These are phyloP conservation scores for Tiliacea aurago DNA, from an alignment of 2,888 invertebrate genomes.

Conservation along the genomic window DNA sequence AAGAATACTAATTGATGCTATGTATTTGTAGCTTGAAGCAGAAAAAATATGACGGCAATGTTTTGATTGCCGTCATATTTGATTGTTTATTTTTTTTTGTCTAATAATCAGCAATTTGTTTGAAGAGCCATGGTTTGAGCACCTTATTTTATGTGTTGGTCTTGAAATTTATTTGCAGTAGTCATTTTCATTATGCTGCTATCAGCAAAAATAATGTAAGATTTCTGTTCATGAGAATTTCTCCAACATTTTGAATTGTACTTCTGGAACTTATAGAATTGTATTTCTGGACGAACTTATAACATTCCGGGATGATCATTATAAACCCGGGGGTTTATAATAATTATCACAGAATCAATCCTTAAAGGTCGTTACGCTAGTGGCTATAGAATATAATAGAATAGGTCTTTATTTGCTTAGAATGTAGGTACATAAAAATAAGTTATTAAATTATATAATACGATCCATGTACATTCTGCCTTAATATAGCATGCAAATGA, in stretches of 20 bases:
- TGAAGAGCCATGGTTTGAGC: neutral
- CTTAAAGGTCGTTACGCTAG: neutral
- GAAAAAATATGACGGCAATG: neutral
- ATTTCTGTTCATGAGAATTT: neutral
- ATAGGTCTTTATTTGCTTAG: no score
- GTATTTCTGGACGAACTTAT: neutral
- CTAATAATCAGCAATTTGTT: neutral
- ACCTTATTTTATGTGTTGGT: no score
- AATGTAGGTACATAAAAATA: no score
- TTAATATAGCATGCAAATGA: no score
- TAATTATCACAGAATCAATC: neutral
- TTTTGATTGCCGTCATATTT: no score
- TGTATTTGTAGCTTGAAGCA: neutral
- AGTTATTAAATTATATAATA: no score
- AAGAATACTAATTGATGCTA: neutral
- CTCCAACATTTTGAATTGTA: neutral
- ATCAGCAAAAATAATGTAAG: neutral
- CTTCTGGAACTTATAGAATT: neutral
- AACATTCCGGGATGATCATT: neutral
- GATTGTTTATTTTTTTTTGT: constrained; percentile 14
- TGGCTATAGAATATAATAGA: no score
- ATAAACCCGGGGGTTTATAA: no score
- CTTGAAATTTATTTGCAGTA: no score
- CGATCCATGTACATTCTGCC: no score
- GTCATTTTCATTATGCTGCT: no score